These are phyloP conservation scores for Drosophila baimaii DNA, from an alignment of 1,140 invertebrate genomes.

Conservation along the genomic window DNA sequence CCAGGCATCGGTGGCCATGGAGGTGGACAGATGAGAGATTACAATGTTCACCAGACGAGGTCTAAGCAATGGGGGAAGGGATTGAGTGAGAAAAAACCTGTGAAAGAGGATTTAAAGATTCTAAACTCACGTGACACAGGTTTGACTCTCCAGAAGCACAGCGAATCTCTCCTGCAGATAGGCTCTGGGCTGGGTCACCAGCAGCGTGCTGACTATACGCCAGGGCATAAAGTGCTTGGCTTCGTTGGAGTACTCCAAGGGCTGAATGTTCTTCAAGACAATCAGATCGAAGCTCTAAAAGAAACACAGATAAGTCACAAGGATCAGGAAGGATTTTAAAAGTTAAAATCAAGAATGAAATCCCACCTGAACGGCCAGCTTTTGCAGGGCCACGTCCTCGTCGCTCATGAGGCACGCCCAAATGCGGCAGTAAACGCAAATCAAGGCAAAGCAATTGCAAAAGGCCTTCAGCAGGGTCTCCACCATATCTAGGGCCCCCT, in stretches of 20 bases:
- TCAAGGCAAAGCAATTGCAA: slow-evolving; percentile 68
- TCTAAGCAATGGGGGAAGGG: slow-evolving; percentile 40
- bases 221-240: slow-evolving; percentile 78
- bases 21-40: slow-evolving; percentile 73
- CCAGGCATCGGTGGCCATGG: slow-evolving; percentile 82
- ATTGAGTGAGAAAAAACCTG: background rate
- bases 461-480: slow-evolving; percentile 67
- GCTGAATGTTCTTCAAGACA: slow-evolving; percentile 65
- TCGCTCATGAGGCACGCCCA: slow-evolving; percentile 71
- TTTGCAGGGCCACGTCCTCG: slow-evolving; percentile 66
- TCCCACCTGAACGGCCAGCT: slow-evolving; percentile 64
- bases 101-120: background rate
- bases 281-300: slow-evolving; percentile 70
- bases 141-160: slow-evolving; percentile 49
- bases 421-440: slow-evolving; percentile 76
- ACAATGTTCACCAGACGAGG: slow-evolving; percentile 61
- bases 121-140: slow-evolving; percentile 53
- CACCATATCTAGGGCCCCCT: slow-evolving; percentile 59
- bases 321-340: background rate
- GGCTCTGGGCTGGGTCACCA: slow-evolving; percentile 62
- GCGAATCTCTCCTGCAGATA: slow-evolving; percentile 67
- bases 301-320: background rate
- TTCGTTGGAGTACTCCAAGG: slow-evolving; percentile 71
- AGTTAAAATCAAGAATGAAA: fast-evolving
- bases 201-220: slow-evolving; percentile 72